Conservation (phyloP, 2,888 invertebrate genomes). For the Parapristionchus giblindavisi region DNA sequence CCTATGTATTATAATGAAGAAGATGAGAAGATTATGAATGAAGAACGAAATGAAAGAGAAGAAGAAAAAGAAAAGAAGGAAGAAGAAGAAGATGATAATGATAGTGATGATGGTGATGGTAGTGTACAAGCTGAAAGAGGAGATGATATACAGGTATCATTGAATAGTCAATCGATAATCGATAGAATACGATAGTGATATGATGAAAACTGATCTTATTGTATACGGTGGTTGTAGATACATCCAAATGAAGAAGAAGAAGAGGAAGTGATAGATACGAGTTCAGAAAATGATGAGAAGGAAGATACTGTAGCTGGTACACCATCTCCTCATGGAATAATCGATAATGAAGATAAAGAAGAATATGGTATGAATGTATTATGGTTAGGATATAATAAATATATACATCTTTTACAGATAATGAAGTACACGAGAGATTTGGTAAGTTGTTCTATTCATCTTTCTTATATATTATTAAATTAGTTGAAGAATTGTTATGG, state of each 20-base stretch:
- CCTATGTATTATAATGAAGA: neutral
- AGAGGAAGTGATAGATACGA: neutral
- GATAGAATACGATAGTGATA: no score
- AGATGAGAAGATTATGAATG: constrained; percentile 2
- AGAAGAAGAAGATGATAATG: constrained; percentile 7
- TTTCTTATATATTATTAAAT: no score
- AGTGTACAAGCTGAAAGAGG: constrained; percentile 37
- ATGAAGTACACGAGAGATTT: no score
- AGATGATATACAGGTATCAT: constrained; percentile 1
- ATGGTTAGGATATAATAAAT: no score
- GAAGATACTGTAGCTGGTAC: constrained; percentile 3
- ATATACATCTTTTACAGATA: no score
- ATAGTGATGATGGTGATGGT: constrained; percentile 9
- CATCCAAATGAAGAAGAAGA: neutral
- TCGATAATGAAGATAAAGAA: no score
- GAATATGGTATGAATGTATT: no score
- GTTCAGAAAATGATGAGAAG: constrained; percentile 11
- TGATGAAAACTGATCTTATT: no score
- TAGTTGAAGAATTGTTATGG: no score
- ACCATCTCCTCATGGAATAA: no score
- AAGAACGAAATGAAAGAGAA: neutral
- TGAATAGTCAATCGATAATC: neutral
- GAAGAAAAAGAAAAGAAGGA: constrained; percentile 16
- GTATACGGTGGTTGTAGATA: neutral
- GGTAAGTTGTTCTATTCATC: no score